Evolutionary conservation across 2,888 invertebrate species (phyloP).

Genomic region (Apamea anceps): DNA sequence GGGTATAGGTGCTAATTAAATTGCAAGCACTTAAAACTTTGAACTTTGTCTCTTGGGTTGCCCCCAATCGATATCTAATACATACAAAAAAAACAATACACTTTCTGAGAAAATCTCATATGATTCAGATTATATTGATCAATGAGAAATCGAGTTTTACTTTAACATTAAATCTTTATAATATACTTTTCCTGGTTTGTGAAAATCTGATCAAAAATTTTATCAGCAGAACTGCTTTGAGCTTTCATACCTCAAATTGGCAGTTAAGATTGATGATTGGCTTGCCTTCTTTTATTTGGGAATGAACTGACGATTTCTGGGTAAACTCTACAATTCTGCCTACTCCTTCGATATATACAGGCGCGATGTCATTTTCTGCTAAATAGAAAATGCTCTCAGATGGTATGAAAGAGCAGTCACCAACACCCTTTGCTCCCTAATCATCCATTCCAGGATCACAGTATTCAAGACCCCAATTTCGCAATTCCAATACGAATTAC

Average conservation of each 20-base stretch:
- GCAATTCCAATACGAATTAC: slow-evolving; percentile 7
- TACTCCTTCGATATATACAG: too few relatives aligned
- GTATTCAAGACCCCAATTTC: background rate
- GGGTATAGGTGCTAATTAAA: background rate
- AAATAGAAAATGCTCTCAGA: background rate
- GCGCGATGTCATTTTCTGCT: background rate
- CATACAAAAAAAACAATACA: background rate
- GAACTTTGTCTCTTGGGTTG: background rate
- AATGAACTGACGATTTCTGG: too few relatives aligned
- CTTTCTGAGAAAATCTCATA: slow-evolving; percentile 1
- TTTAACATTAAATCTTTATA: too few relatives aligned
- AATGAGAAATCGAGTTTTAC: too few relatives aligned
- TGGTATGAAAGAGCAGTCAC: background rate
- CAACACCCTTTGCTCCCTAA: background rate
- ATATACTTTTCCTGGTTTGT: too few relatives aligned
- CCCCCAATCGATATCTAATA: background rate
- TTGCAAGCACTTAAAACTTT: background rate
- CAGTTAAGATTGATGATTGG: too few relatives aligned
- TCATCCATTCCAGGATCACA: background rate
- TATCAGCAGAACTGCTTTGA: too few relatives aligned
- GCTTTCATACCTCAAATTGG: too few relatives aligned
- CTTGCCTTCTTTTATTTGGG: too few relatives aligned
- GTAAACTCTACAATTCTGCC: too few relatives aligned
- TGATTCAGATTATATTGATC: background rate
- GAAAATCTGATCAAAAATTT: too few relatives aligned